Evolutionary conservation across 2,113 vertebrate species (phyloP).

Genomic region (Xenopus laevis): DNA sequence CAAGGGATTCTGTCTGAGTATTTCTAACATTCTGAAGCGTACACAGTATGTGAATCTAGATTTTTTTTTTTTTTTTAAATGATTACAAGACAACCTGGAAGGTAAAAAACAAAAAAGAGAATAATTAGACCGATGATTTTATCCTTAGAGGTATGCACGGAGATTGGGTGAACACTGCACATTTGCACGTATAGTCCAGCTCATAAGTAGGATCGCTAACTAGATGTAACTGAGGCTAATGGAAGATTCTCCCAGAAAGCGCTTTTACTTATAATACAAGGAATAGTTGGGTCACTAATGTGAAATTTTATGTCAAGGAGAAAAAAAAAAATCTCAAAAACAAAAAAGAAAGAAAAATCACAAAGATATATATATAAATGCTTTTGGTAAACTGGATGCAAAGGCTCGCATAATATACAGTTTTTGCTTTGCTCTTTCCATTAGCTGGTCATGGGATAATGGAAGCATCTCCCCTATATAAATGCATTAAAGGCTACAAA

Average conservation of each 20-base stretch:
- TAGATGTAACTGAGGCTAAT: constrained; percentile 59
- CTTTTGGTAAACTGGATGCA: constrained; percentile 63
- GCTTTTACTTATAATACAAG: constrained; percentile 61
- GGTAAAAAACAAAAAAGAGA: neutral
- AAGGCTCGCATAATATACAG: constrained; percentile 64
- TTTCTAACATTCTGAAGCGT: neutral
- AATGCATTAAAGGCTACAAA: constrained; percentile 64
- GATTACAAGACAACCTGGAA: constrained; percentile 10
- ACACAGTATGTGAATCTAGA: constrained; percentile 7
- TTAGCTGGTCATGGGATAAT: constrained; percentile 63
- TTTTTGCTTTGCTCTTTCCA: constrained; percentile 51
- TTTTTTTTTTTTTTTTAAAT: too few species aligned
- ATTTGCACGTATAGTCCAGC: constrained; percentile 55
- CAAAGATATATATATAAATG: constrained; percentile 60
- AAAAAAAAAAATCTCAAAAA: constrained; percentile 19
- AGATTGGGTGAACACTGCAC: constrained; percentile 65
- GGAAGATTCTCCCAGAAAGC: constrained; percentile 62
- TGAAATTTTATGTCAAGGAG: constrained; percentile 48
- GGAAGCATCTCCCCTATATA: constrained; percentile 68
- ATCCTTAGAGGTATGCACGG: neutral
- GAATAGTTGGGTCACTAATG: constrained; percentile 54
- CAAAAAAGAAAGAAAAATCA: constrained; percentile 48
- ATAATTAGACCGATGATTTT: too few species aligned
- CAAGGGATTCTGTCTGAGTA: too few species aligned
- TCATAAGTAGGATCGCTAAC: constrained; percentile 60